Evolutionary conservation across 2,797 vertebrate species (phyloP), one percentile per base, ranked within the genome.

Genomic region (Nothura maculosa): DNA sequence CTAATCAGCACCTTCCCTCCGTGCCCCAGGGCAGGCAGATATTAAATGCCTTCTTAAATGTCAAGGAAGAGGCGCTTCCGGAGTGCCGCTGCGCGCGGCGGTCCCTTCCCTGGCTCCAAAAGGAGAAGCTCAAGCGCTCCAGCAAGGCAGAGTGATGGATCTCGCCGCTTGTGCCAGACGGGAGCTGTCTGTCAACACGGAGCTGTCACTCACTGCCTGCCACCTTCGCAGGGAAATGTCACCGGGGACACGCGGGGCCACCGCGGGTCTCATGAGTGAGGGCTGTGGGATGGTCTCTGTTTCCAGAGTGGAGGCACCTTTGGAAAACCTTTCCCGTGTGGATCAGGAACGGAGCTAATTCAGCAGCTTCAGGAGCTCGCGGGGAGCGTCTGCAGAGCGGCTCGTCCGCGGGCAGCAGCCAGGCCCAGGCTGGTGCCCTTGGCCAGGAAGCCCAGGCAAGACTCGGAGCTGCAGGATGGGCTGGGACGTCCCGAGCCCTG

Each of bases 1-100:
- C 94, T 93, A 96, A 95, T 96, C 96, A 96, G 95, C 90, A 94
- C 92, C 95, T 96, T 94, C 91, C 87, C 81, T 91, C 96, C 92
- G 94, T 91, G 84, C 84, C 86, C 18, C 85, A 85, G 67, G 95
- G 92, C 54, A 36, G 94, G 91, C 94, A 97, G 82, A 96, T 93
- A 97, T 85, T 93, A 93, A 97, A 96, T 95, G 47, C 38, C 74
- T 92, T 95, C 94, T 94, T 91, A 94, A 96, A 97, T 95, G 96
- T 94, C 95, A 96, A 60, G 58, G 89, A 96, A 95, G 84, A 95
- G 85, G 83, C 62, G 55, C 94, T 96, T 97, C 96, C 96, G 95
- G 93, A 93, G 79, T 67, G 95, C 67, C 94, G 69, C 63, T 24
- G 6, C 48, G 69, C 67, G 87, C 70, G 85, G 79, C 78, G 21